Base-by-base conservation (phyloP, 2,888 invertebrate genomes). In the Melangyna quadrimaculata region DNA sequence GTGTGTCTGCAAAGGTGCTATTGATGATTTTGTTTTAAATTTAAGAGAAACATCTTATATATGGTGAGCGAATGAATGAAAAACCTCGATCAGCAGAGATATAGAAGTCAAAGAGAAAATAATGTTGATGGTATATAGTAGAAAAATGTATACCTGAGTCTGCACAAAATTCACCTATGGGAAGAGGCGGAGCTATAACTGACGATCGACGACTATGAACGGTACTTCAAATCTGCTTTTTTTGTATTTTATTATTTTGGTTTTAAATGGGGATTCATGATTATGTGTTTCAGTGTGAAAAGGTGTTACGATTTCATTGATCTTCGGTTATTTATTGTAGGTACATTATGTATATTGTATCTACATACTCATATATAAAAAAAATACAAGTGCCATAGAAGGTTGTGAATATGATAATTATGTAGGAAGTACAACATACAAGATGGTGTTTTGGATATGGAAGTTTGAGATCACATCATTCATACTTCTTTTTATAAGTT, bases 241-340 rank as follows among this genome's bases (percentile, higher is more conserved):
- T 57, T 32, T 57, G 35, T 57, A 1, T 51, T 55, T 51, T 35
- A 7, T 43, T 67, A 69, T 72, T 61, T 72, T 14, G 14, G 19
- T 59, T 59, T 32, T 12, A 65, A 59, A 37, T 17, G 53, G 14
- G 27, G 45, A 45, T 48, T 32, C 35, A 75, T 69, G 51, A 48
- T 43, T 40, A 70, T n/a, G n/a, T n/a, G n/a, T 63, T 67, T 53
- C 9, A 19, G 65, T 74, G 78, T 63, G 63, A 75, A 79, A 71
- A 84, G 84, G 75, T 79, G 84, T 79, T 75, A 77, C 80, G 77
- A 86, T 77, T 86, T 77, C 80, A 86, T 86, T 80, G 77, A 86
- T 80, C 61, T 77, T 78, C 63, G n/a, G 70, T 80, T 77, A 73
- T 86, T 86, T 86, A 80, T 72, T 72, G 27, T n/a, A n/a, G n/a